Percentiles rank a stretch among this genome's conserved stretches.
Evolutionary conservation across 2,113 vertebrate species (phyloP).

Genomic region (Gracilinanus agilis): DNA sequence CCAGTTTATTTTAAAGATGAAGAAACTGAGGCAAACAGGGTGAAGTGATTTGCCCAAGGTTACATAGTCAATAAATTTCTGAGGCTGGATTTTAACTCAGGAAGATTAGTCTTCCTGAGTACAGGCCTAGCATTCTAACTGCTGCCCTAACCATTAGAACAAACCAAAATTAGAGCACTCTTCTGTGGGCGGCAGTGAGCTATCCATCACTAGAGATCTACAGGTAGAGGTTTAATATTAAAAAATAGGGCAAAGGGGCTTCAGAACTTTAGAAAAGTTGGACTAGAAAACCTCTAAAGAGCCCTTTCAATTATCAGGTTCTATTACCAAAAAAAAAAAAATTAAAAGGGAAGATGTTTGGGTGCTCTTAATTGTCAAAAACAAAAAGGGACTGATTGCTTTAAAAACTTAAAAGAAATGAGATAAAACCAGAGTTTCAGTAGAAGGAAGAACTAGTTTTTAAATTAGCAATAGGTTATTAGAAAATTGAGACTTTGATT

Average conservation of each 20-base stretch:
- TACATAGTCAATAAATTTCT: no score
- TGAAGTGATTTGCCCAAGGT: no score
- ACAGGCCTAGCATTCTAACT: no score
- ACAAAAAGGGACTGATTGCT: not conserved
- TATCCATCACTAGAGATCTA: not conserved
- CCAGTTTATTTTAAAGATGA: no score
- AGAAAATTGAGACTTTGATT: not conserved
- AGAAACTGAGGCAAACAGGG: no score
- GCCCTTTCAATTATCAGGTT: not conserved
- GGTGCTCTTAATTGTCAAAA: not conserved
- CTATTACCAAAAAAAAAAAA: not conserved
- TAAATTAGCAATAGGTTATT: not conserved
- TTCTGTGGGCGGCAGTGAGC: not conserved
- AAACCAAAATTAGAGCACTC: not conserved
- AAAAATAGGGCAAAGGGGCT: not conserved
- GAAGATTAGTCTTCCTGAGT: no score
- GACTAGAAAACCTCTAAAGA: not conserved
- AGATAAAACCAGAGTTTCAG: conserved; percentile 42
- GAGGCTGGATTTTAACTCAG: no score
- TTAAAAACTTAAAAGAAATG: conserved; percentile 26
- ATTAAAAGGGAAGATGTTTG: not conserved
- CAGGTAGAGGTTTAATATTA: not conserved
- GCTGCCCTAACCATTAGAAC: not conserved
- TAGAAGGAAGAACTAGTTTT: conserved; percentile 1
- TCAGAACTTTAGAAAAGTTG: not conserved